Base-by-base conservation (phyloP, 2,888 invertebrate genomes). In the Glyphotaelius pellucidus region DNA sequence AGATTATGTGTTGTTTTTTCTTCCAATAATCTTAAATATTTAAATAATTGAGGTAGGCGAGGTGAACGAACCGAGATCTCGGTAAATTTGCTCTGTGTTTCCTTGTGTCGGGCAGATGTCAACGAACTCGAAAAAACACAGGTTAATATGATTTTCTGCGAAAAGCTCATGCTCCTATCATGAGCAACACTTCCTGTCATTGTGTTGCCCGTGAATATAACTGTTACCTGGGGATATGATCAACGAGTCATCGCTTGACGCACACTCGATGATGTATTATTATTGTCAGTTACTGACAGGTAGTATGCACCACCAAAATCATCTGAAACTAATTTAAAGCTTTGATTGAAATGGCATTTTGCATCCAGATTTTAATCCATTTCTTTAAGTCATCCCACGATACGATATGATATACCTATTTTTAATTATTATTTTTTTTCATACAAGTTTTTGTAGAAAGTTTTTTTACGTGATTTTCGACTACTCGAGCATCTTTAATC, bases 121-220 rank as follows among this genome's bases (percentile, higher is more conserved):
- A 89, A 89, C 88, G 88, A 89, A 89, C 88, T 89, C n/a, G 79
- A 89, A 89, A 89, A 89, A 89, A 89, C 88, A 67, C 67, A 35
- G 88, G 80, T 89, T 67, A 42, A 89, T 89, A 79, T 67, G 25
- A 67, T 42, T 89, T 89, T 89, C 80, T 89, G 88, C 38, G 80
- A 89, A 89, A 89, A 32, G 35, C 67, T 89, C 47, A 42, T 3
- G n/a, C 35, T 83, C 19, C 88, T 80, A 89, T 89, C 80, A 81
- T 90, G 47, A 81, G 80, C 80, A 89, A 89, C 80, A 89, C 42
- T 89, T 90, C 81, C 90, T 80, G 90, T 90, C 90, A 90, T 90
- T 81, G 90, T 90, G 79, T 79, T 32, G 79, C 79, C 30, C 42
- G 52, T 42, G 42, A 30, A 30, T 11, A 15, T 42, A 86, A 87